Conservation (phyloP, 2,888 invertebrate species). For the Orthonevra nobilis region DNA sequence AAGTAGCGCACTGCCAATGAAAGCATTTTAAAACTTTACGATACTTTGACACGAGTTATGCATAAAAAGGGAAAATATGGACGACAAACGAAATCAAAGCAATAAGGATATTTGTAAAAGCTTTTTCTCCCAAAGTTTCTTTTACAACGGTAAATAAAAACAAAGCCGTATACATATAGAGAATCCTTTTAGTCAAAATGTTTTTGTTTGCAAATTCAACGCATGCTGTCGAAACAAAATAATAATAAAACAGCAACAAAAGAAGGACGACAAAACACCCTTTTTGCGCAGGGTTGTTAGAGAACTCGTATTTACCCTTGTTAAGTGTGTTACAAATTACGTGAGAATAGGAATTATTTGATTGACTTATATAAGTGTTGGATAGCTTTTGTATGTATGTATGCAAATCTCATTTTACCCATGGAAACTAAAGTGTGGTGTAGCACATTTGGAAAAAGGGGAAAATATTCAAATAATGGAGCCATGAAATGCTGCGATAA, state of each 20-base stretch:
- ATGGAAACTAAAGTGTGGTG: too few species aligned
- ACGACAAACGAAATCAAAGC: conserved; percentile 4
- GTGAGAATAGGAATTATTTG: conserved; percentile 25
- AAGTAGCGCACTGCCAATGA: not conserved
- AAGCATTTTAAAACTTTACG: conserved; percentile 36
- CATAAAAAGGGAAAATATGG: conserved; percentile 6
- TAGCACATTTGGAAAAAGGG: too few species aligned
- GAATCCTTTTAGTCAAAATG: conserved; percentile 40
- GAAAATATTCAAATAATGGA: too few species aligned
- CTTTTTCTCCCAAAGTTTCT: conserved; percentile 37
- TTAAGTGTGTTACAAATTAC: conserved; percentile 20
- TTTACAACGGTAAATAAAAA: conserved; percentile 36
- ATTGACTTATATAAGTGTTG: conserved; percentile 17
- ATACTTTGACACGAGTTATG: conserved; percentile 25
- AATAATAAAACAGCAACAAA: conserved; percentile 1
- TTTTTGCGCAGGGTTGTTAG: not conserved
- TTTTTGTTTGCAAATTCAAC: conserved; percentile 29
- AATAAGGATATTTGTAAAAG: conserved; percentile 34
- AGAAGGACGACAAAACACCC: not conserved
- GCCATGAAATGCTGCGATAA: too few species aligned
- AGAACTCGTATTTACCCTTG: not conserved
- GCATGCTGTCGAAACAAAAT: conserved; percentile 19
- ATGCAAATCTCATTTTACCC: too few species aligned
- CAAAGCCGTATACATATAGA: conserved; percentile 3
- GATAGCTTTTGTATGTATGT: too few species aligned